Evolutionary conservation across 2,888 invertebrate species (phyloP).

Genomic region (Hofmannophila pseudospretella): DNA sequence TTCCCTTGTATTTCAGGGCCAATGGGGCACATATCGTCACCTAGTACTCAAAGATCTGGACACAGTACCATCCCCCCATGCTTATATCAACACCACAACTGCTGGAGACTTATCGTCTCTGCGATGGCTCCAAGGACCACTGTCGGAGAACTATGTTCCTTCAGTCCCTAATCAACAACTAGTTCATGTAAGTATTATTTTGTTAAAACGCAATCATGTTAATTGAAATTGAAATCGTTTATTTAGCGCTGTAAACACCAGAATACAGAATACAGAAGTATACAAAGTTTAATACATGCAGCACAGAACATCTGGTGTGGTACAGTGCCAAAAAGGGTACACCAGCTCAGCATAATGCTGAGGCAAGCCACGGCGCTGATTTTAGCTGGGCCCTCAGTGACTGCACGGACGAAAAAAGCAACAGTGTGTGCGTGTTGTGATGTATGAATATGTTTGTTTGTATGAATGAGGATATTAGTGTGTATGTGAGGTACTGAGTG

Average conservation of each 20-base stretch:
- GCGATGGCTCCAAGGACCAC: constrained; percentile 81
- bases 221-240: too few species aligned
- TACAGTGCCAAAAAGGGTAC: too few species aligned
- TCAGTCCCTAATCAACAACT: constrained; percentile 37
- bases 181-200: constrained; percentile 46
- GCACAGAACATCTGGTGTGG: too few species aligned
- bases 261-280: too few species aligned
- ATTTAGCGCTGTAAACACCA: too few species aligned
- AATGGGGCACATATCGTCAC: constrained; percentile 90
- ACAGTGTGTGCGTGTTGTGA: too few species aligned
- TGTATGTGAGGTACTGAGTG: too few species aligned
- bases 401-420: neutral
- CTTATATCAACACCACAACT: constrained; percentile 85
- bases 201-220: neutral
- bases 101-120: constrained; percentile 92
- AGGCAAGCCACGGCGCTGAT: too few species aligned
- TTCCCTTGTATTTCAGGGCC: constrained; percentile 44
- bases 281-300: too few species aligned
- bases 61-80: constrained; percentile 78
- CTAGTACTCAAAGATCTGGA: constrained; percentile 77
- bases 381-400: neutral
- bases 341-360: too few species aligned
- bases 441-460: too few species aligned
- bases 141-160: constrained; percentile 44
- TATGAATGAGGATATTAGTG: too few species aligned